These are phyloP conservation scores for Pollenia amentaria DNA, from an alignment of 2,888 invertebrate species.

Conservation along the genomic window DNA sequence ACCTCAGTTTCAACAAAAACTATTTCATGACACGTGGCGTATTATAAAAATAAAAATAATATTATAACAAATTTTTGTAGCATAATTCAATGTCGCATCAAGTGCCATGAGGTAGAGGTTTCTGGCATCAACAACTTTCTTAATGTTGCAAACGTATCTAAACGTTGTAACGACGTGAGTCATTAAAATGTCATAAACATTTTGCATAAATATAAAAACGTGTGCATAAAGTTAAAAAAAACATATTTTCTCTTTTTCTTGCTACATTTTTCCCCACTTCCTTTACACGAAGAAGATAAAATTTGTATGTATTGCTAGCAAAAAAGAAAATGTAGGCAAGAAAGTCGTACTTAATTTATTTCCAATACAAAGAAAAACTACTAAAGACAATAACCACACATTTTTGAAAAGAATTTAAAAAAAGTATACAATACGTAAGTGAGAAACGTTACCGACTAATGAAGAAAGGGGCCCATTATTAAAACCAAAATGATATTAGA, in stretches of 20 bases:
- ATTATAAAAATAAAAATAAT: conserved; percentile 6
- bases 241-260: conserved; percentile 1
- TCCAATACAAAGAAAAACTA: conserved; percentile 24
- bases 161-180: conserved; percentile 72
- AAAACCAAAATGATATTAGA: too few relatives aligned
- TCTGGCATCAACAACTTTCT: conserved; percentile 1
- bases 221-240: conserved; percentile 34
- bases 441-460: conserved; percentile 10
- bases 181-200: conserved; percentile 74
- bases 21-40: conserved; percentile 44
- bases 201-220: conserved; percentile 58
- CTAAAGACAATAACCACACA: conserved; percentile 8
- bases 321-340: background rate
- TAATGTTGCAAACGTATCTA: conserved; percentile 48
- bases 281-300: conserved; percentile 1
- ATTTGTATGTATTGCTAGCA: background rate
- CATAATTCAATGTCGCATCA: conserved; percentile 62
- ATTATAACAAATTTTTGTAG: conserved; percentile 14
- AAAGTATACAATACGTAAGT: background rate
- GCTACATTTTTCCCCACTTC: conserved; percentile 12
- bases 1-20: conserved; percentile 9
- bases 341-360: conserved; percentile 31
- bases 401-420: background rate
- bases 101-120: conserved; percentile 26
- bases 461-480: background rate